Evolutionary conservation across 2,113 vertebrate genomes (phyloP).

Genomic region (Pachycephala philippinensis): DNA sequence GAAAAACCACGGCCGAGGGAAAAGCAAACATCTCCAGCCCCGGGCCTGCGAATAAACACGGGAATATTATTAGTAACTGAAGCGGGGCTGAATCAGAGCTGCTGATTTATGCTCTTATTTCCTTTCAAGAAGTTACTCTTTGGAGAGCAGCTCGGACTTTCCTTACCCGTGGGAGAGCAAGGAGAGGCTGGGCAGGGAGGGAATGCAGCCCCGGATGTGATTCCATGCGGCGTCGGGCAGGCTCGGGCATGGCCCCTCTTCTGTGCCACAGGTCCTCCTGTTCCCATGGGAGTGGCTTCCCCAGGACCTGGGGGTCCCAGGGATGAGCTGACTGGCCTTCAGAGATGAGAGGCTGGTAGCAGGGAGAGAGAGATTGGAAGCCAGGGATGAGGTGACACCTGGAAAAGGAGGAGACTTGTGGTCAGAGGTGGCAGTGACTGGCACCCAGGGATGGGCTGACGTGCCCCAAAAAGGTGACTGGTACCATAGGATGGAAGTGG

Average conservation of each 20-base stretch:
- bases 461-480: not conserved
- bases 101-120: constrained; percentile 57
- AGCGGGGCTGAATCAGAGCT: constrained; percentile 38
- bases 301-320: not conserved
- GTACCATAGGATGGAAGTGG: not conserved
- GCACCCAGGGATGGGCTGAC: not conserved
- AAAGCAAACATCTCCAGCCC: constrained; percentile 64
- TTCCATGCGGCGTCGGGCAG: not conserved
- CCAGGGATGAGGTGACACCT: not conserved
- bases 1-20: constrained; percentile 57
- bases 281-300: not conserved
- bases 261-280: not conserved
- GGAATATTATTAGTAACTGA: constrained; percentile 69
- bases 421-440: not conserved
- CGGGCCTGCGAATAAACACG: constrained; percentile 62
- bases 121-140: constrained; percentile 41
- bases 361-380: not conserved
- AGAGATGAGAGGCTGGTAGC: not conserved
- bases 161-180: constrained; percentile 57
- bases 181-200: not conserved
- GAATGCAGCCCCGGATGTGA: not conserved
- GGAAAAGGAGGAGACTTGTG: not conserved
- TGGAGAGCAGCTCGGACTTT: not conserved
- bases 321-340: accelerated
- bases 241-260: not conserved